phyloP scores from a whole-genome alignment of 2,113 vertebrate species.

The Gambusia affinis region DNA sequence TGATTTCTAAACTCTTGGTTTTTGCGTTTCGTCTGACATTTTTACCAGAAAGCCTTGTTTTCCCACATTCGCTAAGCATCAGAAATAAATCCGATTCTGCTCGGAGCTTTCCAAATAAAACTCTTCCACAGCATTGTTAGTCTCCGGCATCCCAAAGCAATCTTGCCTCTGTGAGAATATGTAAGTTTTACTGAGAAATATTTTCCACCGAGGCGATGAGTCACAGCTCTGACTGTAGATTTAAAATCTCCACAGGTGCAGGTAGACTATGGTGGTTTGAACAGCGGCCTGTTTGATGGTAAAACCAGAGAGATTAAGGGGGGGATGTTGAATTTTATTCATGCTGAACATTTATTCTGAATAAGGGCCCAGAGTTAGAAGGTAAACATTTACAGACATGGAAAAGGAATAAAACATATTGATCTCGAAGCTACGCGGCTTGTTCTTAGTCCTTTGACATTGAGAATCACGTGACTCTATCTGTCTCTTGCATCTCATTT shows the following conservation, averaged over 20 bases:
- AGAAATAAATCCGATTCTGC: not conserved
- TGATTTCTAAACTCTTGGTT: not conserved
- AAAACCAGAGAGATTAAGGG: not conserved
- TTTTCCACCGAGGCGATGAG: constrained; percentile 35
- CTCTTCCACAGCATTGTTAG: constrained; percentile 5
- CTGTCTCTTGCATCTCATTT: no score
- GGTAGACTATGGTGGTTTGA: constrained; percentile 9
- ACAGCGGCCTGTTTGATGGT: not conserved
- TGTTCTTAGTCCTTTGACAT: no score
- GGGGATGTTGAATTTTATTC: not conserved
- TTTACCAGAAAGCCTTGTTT: no score
- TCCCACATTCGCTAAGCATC: no score
- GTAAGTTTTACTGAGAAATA: constrained; percentile 23
- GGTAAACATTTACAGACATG: not conserved
- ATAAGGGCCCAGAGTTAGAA: not conserved
- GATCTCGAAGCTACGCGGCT: not conserved
- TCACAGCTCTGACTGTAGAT: constrained; percentile 29
- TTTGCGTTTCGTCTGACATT: no score
- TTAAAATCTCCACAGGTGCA: constrained; percentile 27
- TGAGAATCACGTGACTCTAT: no score
- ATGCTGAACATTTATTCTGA: not conserved
- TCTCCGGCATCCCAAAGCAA: not conserved
- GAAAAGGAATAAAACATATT: not conserved
- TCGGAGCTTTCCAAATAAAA: not conserved
- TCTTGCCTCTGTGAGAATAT: constrained; percentile 22